These are phyloP conservation scores for Plutomurus gul DNA, from an alignment of 1,140 invertebrate genomes.

Conservation along the genomic window DNA sequence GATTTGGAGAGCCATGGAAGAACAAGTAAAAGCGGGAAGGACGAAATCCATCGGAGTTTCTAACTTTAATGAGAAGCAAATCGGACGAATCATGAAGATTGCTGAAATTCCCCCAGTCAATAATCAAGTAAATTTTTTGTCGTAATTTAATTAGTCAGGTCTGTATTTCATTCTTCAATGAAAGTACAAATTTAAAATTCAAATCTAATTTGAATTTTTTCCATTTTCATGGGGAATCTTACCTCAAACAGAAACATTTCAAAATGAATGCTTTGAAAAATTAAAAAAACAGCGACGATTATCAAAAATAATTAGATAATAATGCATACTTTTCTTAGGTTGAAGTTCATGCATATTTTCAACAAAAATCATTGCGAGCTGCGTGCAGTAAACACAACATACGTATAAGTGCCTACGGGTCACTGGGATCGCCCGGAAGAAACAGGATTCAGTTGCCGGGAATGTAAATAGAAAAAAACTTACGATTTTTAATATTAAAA, in stretches of 20 bases:
- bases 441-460: constrained; percentile 53
- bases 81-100: constrained; percentile 60
- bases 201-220: too few relatives aligned
- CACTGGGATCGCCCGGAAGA: constrained; percentile 56
- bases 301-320: too few relatives aligned
- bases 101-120: constrained; percentile 61
- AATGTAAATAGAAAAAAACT: constrained; percentile 1
- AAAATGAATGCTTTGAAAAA: too few relatives aligned
- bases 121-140: constrained; percentile 57
- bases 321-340: background rate
- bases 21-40: background rate
- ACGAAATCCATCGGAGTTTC: constrained; percentile 61
- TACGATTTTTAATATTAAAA: constrained; percentile 56
- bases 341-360: constrained; percentile 61
- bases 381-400: constrained; percentile 56
- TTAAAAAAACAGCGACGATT: too few relatives aligned
- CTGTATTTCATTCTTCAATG: background rate
- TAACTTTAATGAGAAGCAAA: constrained; percentile 65
- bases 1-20: constrained; percentile 59
- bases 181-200: background rate
- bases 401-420: constrained; percentile 14
- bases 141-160: background rate
- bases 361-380: constrained; percentile 58
- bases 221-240: too few relatives aligned
- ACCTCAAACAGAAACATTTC: too few relatives aligned